Evolutionary conservation across 1,140 invertebrate species (phyloP).

Genomic region (Eriocheir sinensis): DNA sequence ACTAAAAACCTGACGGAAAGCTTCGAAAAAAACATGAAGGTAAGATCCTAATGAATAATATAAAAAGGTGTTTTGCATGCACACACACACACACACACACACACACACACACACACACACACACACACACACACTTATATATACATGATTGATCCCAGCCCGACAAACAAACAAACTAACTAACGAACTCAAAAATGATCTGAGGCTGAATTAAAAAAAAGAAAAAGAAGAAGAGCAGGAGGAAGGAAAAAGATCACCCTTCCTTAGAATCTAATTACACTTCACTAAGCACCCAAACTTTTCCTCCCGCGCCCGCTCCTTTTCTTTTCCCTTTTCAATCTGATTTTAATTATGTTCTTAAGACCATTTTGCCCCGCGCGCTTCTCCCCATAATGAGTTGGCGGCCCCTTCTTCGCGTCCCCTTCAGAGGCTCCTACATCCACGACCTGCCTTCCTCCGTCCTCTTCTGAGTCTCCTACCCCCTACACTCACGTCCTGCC

Average conservation of each 20-base stretch:
- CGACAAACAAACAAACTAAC: too few species aligned
- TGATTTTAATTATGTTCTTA: slow-evolving; percentile 19
- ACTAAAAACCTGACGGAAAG: too few species aligned
- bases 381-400: neutral
- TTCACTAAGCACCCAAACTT: neutral
- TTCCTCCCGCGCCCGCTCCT: neutral
- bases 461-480: neutral
- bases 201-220: neutral
- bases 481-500: neutral
- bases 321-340: slow-evolving; percentile 8
- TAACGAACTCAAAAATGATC: too few species aligned
- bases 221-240: too few species aligned
- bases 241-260: neutral
- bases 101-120: too few species aligned
- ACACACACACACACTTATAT: too few species aligned
- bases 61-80: too few species aligned
- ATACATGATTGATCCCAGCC: too few species aligned
- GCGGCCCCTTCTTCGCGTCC: neutral
- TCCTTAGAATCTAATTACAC: neutral
- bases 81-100: too few species aligned
- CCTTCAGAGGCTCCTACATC: neutral
- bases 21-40: too few species aligned
- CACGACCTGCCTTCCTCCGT: neutral
- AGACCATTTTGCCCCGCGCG: neutral
- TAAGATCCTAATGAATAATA: too few species aligned